phyloP scores from a whole-genome alignment of 2,797 vertebrate species.

The Acrossocheilus wenchowensis region DNA sequence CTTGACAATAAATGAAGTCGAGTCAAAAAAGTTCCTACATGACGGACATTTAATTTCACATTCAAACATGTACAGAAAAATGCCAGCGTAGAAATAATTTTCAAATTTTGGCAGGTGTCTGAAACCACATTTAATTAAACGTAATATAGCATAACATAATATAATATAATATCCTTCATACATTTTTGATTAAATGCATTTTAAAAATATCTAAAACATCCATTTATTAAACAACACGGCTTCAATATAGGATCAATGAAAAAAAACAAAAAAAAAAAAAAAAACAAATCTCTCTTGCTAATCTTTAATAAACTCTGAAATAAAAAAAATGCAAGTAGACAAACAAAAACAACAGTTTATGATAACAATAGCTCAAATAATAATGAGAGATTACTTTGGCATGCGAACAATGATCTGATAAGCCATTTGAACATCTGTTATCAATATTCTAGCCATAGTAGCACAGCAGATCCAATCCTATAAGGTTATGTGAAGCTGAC shows the following conservation, averaged over 20 bases:
- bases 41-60: background rate
- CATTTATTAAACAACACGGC: background rate
- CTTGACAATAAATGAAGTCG: background rate
- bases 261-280: background rate
- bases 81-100: background rate
- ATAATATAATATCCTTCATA: background rate
- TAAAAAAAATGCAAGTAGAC: background rate
- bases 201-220: background rate
- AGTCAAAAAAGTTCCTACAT: background rate
- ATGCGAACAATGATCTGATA: conserved; percentile 31
- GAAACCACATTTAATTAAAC: too few species aligned
- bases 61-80: background rate
- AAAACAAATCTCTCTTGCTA: background rate
- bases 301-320: conserved; percentile 2
- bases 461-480: conserved; percentile 23
- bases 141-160: background rate
- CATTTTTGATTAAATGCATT: background rate
- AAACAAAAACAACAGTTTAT: conserved; percentile 10
- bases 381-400: conserved; percentile 8
- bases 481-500: conserved; percentile 29
- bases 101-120: background rate
- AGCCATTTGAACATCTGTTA: conserved; percentile 39
- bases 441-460: conserved; percentile 24
- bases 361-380: conserved; percentile 24
- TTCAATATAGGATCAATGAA: background rate